Percentiles rank a stretch among this genome's conserved stretches.
phyloP scores from a whole-genome alignment of 2,797 vertebrate genomes.

The Buceros bicornis region DNA sequence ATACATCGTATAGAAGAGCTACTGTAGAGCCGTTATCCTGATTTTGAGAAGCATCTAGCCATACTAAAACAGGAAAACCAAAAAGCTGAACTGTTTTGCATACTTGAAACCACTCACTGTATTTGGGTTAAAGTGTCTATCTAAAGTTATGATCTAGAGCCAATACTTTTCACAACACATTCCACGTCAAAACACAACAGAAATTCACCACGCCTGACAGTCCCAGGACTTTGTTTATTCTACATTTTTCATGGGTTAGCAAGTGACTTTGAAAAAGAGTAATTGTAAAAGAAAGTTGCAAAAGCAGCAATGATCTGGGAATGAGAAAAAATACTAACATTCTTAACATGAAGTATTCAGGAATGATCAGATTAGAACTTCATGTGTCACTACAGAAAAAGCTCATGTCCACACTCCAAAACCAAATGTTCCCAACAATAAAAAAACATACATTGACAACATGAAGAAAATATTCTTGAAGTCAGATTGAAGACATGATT shows the following conservation, averaged over 20 bases:
- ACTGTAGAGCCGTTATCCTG: background rate
- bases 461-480: constrained; percentile 30
- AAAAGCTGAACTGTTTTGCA: background rate
- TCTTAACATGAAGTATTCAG: background rate
- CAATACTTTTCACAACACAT: constrained; percentile 15
- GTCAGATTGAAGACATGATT: constrained; percentile 62
- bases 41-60: background rate
- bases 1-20: background rate
- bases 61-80: background rate
- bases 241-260: constrained; percentile 39
- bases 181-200: background rate
- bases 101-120: background rate
- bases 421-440: background rate
- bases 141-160: background rate
- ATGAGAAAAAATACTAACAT: background rate
- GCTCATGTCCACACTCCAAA: background rate
- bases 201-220: background rate
- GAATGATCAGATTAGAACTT: constrained; percentile 11
- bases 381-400: background rate
- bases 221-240: background rate
- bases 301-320: background rate
- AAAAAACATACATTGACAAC: background rate
- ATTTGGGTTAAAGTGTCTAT: background rate
- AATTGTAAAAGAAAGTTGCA: background rate
- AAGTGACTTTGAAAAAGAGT: background rate